phyloP scores from a whole-genome alignment of 1,140 invertebrate genomes.

The Drosophila varians region DNA sequence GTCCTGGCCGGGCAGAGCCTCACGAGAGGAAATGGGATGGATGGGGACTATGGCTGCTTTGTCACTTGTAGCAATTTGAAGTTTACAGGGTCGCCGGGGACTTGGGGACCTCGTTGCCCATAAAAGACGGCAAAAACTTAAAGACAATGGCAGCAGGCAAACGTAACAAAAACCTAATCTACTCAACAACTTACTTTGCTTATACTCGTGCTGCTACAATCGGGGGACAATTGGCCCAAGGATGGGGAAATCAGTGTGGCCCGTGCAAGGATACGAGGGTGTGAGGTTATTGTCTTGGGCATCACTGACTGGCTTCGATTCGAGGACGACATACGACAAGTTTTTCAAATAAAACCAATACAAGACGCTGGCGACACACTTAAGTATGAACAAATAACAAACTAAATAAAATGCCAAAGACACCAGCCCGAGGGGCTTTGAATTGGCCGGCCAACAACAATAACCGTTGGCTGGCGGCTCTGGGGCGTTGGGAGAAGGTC shows the following conservation, averaged over 20 bases:
- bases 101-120: constrained; percentile 39
- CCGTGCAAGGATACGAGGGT: constrained; percentile 5
- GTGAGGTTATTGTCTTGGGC: constrained; percentile 71
- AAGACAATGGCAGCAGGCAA: constrained; percentile 65
- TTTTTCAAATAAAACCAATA: constrained; percentile 79
- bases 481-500: constrained; percentile 12
- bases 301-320: constrained; percentile 68
- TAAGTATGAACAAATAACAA: constrained; percentile 81
- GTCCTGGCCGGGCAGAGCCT: constrained; percentile 13
- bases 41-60: constrained; percentile 24
- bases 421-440: constrained; percentile 51
- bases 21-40: background rate
- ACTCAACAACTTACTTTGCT: constrained; percentile 77
- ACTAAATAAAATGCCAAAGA: constrained; percentile 78
- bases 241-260: constrained; percentile 24
- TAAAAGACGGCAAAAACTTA: constrained; percentile 68
- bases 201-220: constrained; percentile 13
- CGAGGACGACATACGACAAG: constrained; percentile 77
- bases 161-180: constrained; percentile 75
- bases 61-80: constrained; percentile 78
- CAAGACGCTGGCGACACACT: constrained; percentile 69
- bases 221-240: constrained; percentile 1
- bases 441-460: constrained; percentile 56
- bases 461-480: constrained; percentile 35
- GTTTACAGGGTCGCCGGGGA: constrained; percentile 78